These are phyloP conservation scores for Eupithecia tripunctaria DNA, from an alignment of 2,888 invertebrate genomes.

Conservation along the genomic window DNA sequence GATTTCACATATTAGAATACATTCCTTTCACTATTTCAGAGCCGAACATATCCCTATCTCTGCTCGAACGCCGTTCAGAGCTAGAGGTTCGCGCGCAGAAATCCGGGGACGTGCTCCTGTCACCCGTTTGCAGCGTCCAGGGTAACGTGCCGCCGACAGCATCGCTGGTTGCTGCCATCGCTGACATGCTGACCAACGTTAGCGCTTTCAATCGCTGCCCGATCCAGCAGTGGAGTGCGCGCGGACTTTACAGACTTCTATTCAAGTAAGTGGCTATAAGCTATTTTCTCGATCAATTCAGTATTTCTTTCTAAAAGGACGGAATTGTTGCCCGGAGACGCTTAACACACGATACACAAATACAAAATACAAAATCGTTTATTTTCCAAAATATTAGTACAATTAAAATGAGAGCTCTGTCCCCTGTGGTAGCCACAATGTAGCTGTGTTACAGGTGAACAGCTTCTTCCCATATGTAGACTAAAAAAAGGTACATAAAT, in stretches of 20 bases:
- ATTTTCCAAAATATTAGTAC: too few relatives aligned
- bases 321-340: background rate
- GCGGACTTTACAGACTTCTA: slow-evolving; percentile 69
- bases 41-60: slow-evolving; percentile 67
- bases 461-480: too few relatives aligned
- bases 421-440: too few relatives aligned
- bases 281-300: background rate
- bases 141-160: slow-evolving; percentile 61
- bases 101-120: slow-evolving; percentile 58
- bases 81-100: slow-evolving; percentile 74
- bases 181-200: slow-evolving; percentile 68
- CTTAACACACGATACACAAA: too few relatives aligned
- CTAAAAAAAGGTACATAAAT: too few relatives aligned
- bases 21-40: slow-evolving; percentile 55
- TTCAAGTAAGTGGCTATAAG: slow-evolving; percentile 61
- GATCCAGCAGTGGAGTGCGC: slow-evolving; percentile 70
- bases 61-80: slow-evolving; percentile 70
- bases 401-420: too few relatives aligned
- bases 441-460: too few relatives aligned
- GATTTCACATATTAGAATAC: background rate
- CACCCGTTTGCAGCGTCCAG: slow-evolving; percentile 45
- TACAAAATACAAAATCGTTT: too few relatives aligned
- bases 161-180: slow-evolving; percentile 60
- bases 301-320: background rate
- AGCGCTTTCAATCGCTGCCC: slow-evolving; percentile 63